A percentile compares a stretch with the other conserved stretches of the same genome.
These are phyloP conservation scores for Antedon mediterranea DNA, from an alignment of 53 echinoderm and acorn worm species.

Conservation along the genomic window DNA sequence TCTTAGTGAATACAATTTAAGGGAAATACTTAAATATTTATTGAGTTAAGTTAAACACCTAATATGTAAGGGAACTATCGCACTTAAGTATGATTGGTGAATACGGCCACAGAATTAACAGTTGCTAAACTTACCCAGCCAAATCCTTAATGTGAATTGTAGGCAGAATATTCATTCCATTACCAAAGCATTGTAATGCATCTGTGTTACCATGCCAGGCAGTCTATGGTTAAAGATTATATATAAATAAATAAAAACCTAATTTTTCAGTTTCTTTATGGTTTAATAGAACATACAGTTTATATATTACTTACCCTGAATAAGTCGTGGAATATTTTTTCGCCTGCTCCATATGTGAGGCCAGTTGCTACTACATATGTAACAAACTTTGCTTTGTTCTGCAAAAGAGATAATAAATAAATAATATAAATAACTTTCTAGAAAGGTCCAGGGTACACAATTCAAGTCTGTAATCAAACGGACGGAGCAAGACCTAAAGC, in stretches of 20 bases:
- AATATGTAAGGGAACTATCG: too few species aligned
- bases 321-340: conserved; percentile 91
- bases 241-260: conserved; percentile 5
- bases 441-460: too few species aligned
- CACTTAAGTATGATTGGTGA: too few species aligned
- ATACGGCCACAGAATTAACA: too few species aligned
- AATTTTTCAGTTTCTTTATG: background rate
- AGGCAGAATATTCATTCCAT: conserved; percentile 91
- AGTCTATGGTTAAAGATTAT: too few species aligned
- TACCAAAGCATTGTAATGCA: conserved; percentile 91
- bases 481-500: too few species aligned
- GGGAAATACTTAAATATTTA: too few species aligned
- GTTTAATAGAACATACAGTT: too few species aligned
- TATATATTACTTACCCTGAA: conserved; percentile 57
- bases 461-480: too few species aligned
- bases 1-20: too few species aligned
- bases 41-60: too few species aligned
- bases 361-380: conserved; percentile 93
- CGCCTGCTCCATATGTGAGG: conserved; percentile 80
- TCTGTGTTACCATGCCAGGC: conserved; percentile 95
- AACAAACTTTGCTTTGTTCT: conserved; percentile 99
- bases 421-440: background rate
- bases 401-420: conserved; percentile 4
- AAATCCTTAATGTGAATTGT: conserved; percentile 95
- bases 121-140: conserved; percentile 84